phyloP scores from a whole-genome alignment of 1,140 invertebrate species.

The Heliconius hewitsoni region DNA sequence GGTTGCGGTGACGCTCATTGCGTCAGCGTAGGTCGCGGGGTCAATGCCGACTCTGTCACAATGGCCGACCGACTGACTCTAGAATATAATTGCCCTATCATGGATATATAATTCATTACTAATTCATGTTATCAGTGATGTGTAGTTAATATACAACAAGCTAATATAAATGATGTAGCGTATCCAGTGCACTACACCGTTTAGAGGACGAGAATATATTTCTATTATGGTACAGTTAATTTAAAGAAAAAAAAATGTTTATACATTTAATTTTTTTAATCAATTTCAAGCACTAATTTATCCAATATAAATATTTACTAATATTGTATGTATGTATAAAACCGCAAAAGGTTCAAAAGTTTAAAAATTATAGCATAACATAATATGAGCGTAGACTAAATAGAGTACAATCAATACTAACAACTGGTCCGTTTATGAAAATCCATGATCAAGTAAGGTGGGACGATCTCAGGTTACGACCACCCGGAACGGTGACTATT shows the following conservation, averaged over 20 bases:
- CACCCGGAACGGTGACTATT: slow-evolving; percentile 50
- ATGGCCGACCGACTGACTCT: neutral
- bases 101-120: neutral
- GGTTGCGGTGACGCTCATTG: slow-evolving; percentile 65
- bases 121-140: neutral
- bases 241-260: no score
- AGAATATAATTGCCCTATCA: slow-evolving; percentile 9
- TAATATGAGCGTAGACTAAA: slow-evolving; percentile 11
- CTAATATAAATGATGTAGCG: no score
- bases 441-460: slow-evolving; percentile 56
- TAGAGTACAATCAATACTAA: slow-evolving; percentile 25
- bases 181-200: no score
- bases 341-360: neutral
- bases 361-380: neutral
- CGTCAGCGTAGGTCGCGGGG: slow-evolving; percentile 65
- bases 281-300: no score
- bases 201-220: no score
- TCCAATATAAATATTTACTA: no score
- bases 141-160: slow-evolving; percentile 3
- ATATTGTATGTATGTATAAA: no score
- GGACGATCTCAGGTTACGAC: slow-evolving; percentile 56
- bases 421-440: slow-evolving; percentile 52
- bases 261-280: no score
- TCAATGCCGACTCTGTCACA: slow-evolving; percentile 61
- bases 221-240: no score